phyloP scores from a whole-genome alignment of 92 coral and sea anemone species.

The Phenganax stokvisi region DNA sequence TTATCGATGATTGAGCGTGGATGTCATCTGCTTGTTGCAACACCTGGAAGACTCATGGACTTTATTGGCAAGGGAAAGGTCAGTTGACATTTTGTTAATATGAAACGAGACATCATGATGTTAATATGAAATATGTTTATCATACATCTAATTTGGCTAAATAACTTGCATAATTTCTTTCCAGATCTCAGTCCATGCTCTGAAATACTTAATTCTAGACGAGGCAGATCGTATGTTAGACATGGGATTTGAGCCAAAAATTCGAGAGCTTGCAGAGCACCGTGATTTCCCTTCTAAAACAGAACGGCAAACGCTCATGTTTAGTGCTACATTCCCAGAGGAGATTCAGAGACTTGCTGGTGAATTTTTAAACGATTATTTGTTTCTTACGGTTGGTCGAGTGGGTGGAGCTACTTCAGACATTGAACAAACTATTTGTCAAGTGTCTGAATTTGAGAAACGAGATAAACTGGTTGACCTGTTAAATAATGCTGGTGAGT shows the following conservation, averaged over 20 bases:
- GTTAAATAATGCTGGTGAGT: conserved; percentile 76
- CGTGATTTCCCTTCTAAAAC: conserved; percentile 65
- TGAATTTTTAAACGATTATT: conserved; percentile 74
- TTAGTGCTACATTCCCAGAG: conserved; percentile 96
- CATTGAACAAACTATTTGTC: conserved; percentile 78
- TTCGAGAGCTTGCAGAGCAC: conserved; percentile 63
- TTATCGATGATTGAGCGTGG: conserved; percentile 60
- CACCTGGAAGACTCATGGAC: conserved; percentile 90
- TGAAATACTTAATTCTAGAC: conserved; percentile 75
- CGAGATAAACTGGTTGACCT: conserved; percentile 80
- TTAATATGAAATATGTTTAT: too few species aligned
- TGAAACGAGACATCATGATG: too few species aligned
- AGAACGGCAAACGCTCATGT: conserved; percentile 86
- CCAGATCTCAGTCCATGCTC: conserved; percentile 63
- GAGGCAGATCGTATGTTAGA: conserved; percentile 99
- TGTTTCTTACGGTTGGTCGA: conserved; percentile 92
- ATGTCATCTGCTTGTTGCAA: conserved; percentile 83
- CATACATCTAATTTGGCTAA: not conserved
- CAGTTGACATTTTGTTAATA: not conserved
- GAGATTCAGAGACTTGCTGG: conserved; percentile 89
- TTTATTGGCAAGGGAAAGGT: conserved; percentile 70
- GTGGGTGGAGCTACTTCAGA: conserved; percentile 98
- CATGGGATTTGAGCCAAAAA: conserved; percentile 81
- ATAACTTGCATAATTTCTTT: not conserved
- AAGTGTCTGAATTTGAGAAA: conserved; percentile 85